Conservation (phyloP, 1,140 invertebrate genomes). For the Semibalanus balanoides region DNA sequence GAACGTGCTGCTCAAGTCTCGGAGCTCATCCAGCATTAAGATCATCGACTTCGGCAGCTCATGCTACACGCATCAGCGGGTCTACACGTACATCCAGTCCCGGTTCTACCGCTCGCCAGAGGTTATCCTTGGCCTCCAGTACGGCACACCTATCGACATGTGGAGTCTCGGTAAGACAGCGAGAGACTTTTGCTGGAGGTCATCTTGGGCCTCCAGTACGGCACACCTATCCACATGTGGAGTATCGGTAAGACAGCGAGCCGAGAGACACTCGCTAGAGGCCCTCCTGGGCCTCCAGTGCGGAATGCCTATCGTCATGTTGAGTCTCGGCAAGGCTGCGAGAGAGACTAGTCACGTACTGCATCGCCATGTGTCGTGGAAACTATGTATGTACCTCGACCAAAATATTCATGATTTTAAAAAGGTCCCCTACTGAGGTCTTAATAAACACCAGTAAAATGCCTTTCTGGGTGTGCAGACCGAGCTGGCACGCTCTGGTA, state of each 20-base stretch:
- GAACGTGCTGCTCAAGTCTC: constrained; percentile 88
- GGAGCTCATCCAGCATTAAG: constrained; percentile 81
- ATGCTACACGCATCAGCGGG: constrained; percentile 87
- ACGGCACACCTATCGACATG: constrained; percentile 95
- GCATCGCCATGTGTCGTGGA: too few species aligned
- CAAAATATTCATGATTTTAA: too few species aligned
- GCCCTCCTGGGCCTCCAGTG: constrained; percentile 78
- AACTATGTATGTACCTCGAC: too few species aligned
- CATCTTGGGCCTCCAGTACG: constrained; percentile 80
- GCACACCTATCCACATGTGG: constrained; percentile 97
- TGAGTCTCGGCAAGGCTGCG: constrained; percentile 85
- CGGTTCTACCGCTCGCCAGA: constrained; percentile 96
- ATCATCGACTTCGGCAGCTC: constrained; percentile 86
- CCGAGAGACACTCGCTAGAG: constrained; percentile 77
- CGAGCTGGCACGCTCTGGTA: too few species aligned
- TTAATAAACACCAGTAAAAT: too few species aligned
- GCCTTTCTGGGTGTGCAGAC: too few species aligned
- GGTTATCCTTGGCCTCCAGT: constrained; percentile 73
- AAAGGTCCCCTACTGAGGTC: too few species aligned
- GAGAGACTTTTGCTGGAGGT: constrained; percentile 71
- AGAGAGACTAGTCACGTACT: too few species aligned
- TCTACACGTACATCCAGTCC: constrained; percentile 98
- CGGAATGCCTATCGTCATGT: constrained; percentile 95
- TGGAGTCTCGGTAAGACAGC: constrained; percentile 70
- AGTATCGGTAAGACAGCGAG: constrained; percentile 55